phyloP scores from a whole-genome alignment of 2,888 invertebrate species.

The Hyppa rectilinea region DNA sequence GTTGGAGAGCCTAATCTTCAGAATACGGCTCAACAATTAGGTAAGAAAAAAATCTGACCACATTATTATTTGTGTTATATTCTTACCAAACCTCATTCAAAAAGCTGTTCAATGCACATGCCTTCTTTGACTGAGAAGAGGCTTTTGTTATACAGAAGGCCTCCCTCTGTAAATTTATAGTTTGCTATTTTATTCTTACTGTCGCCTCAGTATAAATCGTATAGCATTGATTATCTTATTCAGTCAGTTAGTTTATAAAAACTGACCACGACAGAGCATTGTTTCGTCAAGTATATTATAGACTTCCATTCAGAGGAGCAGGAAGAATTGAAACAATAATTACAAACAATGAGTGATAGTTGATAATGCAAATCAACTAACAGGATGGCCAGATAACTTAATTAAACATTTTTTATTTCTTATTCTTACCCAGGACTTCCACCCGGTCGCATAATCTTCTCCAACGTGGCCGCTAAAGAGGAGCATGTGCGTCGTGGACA shows the following conservation, averaged over 20 bases:
- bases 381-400: background rate
- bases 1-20: slow-evolving; percentile 96
- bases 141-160: background rate
- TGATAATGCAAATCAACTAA: background rate
- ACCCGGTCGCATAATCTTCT: slow-evolving; percentile 97
- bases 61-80: background rate
- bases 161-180: background rate
- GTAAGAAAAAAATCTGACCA: slow-evolving; percentile 76
- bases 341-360: slow-evolving; percentile 5
- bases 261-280: background rate
- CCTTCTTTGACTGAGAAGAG: background rate
- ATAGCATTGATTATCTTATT: background rate
- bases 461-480: slow-evolving; percentile 99
- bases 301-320: background rate
- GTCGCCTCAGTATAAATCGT: background rate
- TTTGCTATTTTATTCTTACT: background rate
- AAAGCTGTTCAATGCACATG: background rate
- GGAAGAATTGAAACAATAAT: slow-evolving; percentile 2
- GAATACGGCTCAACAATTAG: slow-evolving; percentile 95
- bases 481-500: slow-evolving; percentile 99
- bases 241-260: slow-evolving; percentile 3
- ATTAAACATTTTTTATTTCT: background rate
- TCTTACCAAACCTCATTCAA: no score
- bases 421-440: slow-evolving; percentile 90
- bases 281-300: no score